A percentile compares a stretch with the other conserved stretches of the same genome.
phyloP scores from a whole-genome alignment of 1,140 invertebrate genomes.

The Pseudomyrmex cubaensis region DNA sequence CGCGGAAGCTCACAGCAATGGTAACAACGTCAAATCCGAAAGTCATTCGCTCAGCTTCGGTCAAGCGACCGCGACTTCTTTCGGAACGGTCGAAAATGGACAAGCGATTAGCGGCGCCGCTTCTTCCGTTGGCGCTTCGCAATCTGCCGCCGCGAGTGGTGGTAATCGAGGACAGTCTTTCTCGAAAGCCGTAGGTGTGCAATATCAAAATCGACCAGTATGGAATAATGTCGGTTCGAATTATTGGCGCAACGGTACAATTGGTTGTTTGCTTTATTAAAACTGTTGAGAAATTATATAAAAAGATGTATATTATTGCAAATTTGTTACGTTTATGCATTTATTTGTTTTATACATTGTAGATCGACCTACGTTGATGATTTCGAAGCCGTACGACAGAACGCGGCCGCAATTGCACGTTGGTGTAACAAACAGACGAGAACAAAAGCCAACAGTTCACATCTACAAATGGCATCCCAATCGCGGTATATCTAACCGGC shows the following conservation, averaged over 20 bases:
- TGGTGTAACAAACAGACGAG: background rate
- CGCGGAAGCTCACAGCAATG: slow-evolving; percentile 24
- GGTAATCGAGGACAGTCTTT: slow-evolving; percentile 64
- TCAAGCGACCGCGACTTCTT: slow-evolving; percentile 75
- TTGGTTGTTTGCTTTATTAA: slow-evolving; percentile 7
- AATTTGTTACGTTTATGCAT: background rate
- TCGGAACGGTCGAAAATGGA: slow-evolving; percentile 76
- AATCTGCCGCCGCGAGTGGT: slow-evolving; percentile 73
- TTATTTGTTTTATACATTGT: background rate
- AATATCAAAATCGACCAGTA: slow-evolving; percentile 54
- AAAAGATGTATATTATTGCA: background rate
- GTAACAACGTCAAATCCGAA: slow-evolving; percentile 68
- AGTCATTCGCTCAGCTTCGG: slow-evolving; percentile 76
- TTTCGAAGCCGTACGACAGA: slow-evolving; percentile 56
- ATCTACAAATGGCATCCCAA: slow-evolving; percentile 55
- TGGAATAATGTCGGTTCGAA: slow-evolving; percentile 76
- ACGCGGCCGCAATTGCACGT: slow-evolving; percentile 59
- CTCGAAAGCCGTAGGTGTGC: slow-evolving; percentile 36
- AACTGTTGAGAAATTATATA: too few relatives aligned
- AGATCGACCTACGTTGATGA: slow-evolving; percentile 39
- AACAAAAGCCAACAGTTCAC: slow-evolving; percentile 50
- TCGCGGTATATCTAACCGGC: slow-evolving; percentile 50
- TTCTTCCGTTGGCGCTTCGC: slow-evolving; percentile 73
- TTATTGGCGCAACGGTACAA: slow-evolving; percentile 52
- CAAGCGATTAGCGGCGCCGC: slow-evolving; percentile 77